Evolutionary conservation across 2,113 vertebrate species (phyloP), one percentile per base, ranked within the genome.

Genomic region (Proteles cristata): DNA sequence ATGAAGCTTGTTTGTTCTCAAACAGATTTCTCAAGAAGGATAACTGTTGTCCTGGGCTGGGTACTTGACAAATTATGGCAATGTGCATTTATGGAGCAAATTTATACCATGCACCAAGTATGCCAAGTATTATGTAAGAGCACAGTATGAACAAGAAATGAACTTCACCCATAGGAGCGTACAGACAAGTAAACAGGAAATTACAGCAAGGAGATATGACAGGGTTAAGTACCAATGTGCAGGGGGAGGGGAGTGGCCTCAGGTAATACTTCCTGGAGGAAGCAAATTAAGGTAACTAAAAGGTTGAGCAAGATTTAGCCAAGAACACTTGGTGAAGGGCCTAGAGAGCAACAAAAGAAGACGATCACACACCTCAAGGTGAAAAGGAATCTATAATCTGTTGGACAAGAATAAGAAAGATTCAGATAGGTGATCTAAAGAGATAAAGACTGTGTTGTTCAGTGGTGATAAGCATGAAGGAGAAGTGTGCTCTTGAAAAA

Each of bases 151-250:
- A 2, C 74, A 93, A 94, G 16, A 94, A 45, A 79, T 26, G 25
- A 71, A 77, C 28, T 39, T 58, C 3, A n/a, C 45, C 35, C 43
- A 90, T 15, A 71, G 16, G 16, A 43, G 21, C 28, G 14, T 11
- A 84, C 23, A 92, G 77, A 83, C n/a, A 80, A 89, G 58, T 86
- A 92, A 94, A 94, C 85, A 90, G 92, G 85, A 94, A 93, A 33
- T 77, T 31, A 84, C 71, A 48, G 43, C 0, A 3, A 90, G 35
- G 55, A 33, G 26, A n/a, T 58, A 17, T n/a, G 77, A 45, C 31
- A 69, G 31, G 17, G 23, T 26, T 58, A 81, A 77, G 73, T 28
- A 19, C 65, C 6, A 12, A 2, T 9, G 25, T 74, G 17, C 35
- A 76, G 2, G 50, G 90, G n/a, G 4, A 48, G 10, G 48, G 28